These are phyloP conservation scores for Corbicula japonica DNA, from an alignment of 2,888 invertebrate genomes.

Conservation along the genomic window DNA sequence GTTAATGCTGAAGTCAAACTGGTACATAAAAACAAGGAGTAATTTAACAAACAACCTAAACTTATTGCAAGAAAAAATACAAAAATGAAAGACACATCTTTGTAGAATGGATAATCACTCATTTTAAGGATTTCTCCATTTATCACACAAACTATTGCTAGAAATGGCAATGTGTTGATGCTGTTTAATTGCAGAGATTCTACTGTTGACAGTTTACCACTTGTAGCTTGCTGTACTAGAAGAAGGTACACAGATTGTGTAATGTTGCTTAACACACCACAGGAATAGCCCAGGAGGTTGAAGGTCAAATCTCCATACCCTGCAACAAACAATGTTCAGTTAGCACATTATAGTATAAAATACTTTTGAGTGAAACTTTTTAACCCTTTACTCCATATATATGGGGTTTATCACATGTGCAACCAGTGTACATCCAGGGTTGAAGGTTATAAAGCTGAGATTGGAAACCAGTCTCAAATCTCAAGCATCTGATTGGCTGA, in stretches of 20 bases:
- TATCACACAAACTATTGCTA: constrained; percentile 75
- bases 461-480: too few species aligned
- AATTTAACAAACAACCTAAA: constrained; percentile 86
- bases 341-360: too few species aligned
- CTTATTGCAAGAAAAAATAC: constrained; percentile 81
- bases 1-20: constrained; percentile 87
- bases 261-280: constrained; percentile 86
- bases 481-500: too few species aligned
- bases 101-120: constrained; percentile 52
- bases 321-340: constrained; percentile 68
- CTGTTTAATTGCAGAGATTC: constrained; percentile 86
- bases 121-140: constrained; percentile 77
- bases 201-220: constrained; percentile 82
- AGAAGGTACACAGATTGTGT: constrained; percentile 87
- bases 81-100: constrained; percentile 78
- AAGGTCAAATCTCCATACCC: constrained; percentile 87
- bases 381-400: too few species aligned
- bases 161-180: constrained; percentile 85
- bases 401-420: too few species aligned
- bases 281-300: constrained; percentile 84
- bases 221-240: constrained; percentile 85
- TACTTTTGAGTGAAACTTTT: too few species aligned
- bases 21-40: constrained; percentile 87
- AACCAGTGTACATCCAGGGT: too few species aligned
- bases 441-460: too few species aligned